A percentile compares a stretch with the other conserved stretches of the same genome.
These are phyloP conservation scores for Armadillidium nasatum DNA, from an alignment of 1,140 invertebrate species.

Conservation along the genomic window DNA sequence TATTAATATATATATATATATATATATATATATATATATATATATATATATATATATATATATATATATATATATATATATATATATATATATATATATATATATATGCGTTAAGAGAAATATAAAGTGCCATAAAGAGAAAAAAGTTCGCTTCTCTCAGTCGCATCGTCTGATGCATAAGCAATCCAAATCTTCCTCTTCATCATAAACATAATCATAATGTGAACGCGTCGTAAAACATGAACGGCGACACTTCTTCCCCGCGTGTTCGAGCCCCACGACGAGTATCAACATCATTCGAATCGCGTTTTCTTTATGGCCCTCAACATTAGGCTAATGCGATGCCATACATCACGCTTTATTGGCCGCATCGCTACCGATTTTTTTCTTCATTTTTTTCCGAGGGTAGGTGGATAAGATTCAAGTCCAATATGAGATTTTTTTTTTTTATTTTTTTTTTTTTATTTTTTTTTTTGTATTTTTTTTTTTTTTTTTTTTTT, in stretches of 20 bases:
- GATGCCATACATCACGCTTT: not conserved
- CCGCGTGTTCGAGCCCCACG: not conserved
- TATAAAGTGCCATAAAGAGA: not conserved
- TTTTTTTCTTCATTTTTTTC: not conserved
- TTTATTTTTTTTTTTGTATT: too few species aligned
- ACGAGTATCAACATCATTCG: not conserved
- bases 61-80: too few species aligned
- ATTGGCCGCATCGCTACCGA: not conserved
- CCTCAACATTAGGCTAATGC: slow-evolving; percentile 9
- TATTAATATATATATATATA: too few species aligned
- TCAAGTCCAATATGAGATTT: too few species aligned
- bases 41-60: too few species aligned
- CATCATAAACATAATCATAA: slow-evolving; percentile 1
- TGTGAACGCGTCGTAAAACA: not conserved
- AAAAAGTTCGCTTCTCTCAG: not conserved
- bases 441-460: too few species aligned
- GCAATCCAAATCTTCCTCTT: not conserved
- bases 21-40: too few species aligned
- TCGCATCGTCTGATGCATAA: not conserved
- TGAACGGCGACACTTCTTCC: not conserved
- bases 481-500: too few species aligned
- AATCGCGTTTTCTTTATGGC: not conserved
- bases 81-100: too few species aligned
- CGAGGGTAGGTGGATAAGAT: not conserved
- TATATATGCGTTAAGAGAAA: too few species aligned